Percentiles rank a stretch among this genome's conserved stretches.
Evolutionary conservation across 2,888 invertebrate species (phyloP).

Genomic region (Dysmachus trigonus): DNA sequence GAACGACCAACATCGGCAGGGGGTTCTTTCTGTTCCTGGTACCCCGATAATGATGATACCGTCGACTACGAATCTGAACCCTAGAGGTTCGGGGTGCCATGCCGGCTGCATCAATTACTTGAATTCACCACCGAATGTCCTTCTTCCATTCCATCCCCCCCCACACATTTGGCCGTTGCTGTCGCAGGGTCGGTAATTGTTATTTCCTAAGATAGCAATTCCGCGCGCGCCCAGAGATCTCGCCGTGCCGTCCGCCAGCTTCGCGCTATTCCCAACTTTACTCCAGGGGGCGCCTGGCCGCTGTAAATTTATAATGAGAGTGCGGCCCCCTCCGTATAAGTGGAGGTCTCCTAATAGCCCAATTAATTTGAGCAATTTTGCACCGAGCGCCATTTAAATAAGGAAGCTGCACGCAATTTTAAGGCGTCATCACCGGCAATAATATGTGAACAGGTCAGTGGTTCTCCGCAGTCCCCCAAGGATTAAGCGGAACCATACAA

Average conservation of each 20-base stretch:
- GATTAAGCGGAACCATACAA: slow-evolving; percentile 33
- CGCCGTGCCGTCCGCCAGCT: neutral
- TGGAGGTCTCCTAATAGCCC: slow-evolving; percentile 29
- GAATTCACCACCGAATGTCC: neutral
- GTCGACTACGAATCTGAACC: neutral
- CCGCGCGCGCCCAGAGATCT: neutral
- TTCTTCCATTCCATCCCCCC: neutral
- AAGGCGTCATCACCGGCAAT: slow-evolving; percentile 39
- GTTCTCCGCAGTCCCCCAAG: slow-evolving; percentile 34
- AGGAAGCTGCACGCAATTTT: slow-evolving; percentile 42
- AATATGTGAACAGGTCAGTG: slow-evolving; percentile 38
- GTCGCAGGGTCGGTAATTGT: neutral
- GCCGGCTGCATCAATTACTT: neutral
- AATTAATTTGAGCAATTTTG: slow-evolving; percentile 41
- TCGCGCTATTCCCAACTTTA: neutral
- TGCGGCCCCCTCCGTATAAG: neutral
- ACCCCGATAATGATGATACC: neutral
- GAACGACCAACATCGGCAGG: neutral
- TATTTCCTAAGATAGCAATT: neutral
- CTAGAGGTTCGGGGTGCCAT: neutral
- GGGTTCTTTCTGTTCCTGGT: neutral
- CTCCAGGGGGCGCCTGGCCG: neutral
- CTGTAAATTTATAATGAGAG: slow-evolving; percentile 26
- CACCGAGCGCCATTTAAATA: slow-evolving; percentile 35
- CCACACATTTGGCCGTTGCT: neutral